Conservation (phyloP, 2,113 vertebrate species). For the Tupaia tana region DNA sequence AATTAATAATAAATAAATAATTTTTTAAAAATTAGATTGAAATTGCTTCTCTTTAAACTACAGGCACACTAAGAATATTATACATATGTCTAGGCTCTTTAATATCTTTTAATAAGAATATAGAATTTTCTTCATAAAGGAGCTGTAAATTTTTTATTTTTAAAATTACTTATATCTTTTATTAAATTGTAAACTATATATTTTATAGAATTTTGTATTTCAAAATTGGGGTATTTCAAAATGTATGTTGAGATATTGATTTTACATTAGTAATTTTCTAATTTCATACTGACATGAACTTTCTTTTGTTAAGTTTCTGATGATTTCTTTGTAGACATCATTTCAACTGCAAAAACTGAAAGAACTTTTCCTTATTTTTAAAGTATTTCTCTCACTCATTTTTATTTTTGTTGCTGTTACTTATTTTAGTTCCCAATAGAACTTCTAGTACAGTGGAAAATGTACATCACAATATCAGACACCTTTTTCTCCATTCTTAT, state of each 20-base stretch:
- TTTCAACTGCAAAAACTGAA: no score
- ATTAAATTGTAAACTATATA: not conserved
- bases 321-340: no score
- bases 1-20: not conserved
- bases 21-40: not conserved
- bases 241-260: not conserved
- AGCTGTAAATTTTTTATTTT: not conserved
- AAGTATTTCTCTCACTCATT: no score
- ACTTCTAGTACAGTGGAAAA: no score
- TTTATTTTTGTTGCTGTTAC: no score
- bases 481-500: no score
- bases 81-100: not conserved
- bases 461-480: no score
- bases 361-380: no score
- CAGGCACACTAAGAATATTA: not conserved
- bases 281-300: not conserved
- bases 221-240: not conserved
- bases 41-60: not conserved
- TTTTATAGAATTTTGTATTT: not conserved
- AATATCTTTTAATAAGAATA: not conserved
- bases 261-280: not conserved
- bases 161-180: no score
- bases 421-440: no score
- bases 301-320: no score
- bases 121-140: not conserved